Conservation (phyloP, 2,888 invertebrate genomes). For the Linnaemya vulpina region DNA sequence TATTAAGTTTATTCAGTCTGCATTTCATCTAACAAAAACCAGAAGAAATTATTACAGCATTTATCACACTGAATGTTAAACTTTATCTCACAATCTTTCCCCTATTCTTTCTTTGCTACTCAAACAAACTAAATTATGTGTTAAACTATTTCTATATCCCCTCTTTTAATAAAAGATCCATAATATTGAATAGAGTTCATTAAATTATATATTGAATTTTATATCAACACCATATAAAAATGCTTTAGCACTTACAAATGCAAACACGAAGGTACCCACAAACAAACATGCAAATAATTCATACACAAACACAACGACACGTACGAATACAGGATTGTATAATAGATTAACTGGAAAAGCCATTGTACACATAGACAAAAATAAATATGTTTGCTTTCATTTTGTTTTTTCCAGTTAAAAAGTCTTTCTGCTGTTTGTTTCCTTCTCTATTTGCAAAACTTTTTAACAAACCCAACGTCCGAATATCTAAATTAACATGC, state of each 20-base stretch:
- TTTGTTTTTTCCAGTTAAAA: conserved; percentile 39
- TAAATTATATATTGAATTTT: conserved; percentile 57
- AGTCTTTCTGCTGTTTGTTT: conserved; percentile 28
- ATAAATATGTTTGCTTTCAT: background rate
- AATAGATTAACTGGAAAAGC: conserved; percentile 40
- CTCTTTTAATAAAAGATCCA: conserved; percentile 16
- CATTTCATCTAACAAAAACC: background rate
- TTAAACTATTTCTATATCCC: conserved; percentile 7
- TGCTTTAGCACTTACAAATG: conserved; percentile 13
- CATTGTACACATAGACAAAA: conserved; percentile 20
- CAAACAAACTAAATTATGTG: conserved; percentile 28
- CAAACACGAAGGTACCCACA: conserved; percentile 10
- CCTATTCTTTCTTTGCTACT: background rate
- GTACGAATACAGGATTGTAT: too few relatives aligned
- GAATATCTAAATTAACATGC: conserved; percentile 75
- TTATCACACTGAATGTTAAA: background rate
- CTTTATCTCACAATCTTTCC: background rate
- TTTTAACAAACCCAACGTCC: conserved; percentile 73
- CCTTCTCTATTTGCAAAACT: conserved; percentile 19
- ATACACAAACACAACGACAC: background rate
- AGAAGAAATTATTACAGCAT: background rate
- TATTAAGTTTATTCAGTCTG: background rate
- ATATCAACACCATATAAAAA: conserved; percentile 42
- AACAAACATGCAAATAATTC: background rate
- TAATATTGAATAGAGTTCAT: conserved; percentile 40